phyloP scores from a whole-genome alignment of 2,113 vertebrate species.

The Peromyscus leucopus region DNA sequence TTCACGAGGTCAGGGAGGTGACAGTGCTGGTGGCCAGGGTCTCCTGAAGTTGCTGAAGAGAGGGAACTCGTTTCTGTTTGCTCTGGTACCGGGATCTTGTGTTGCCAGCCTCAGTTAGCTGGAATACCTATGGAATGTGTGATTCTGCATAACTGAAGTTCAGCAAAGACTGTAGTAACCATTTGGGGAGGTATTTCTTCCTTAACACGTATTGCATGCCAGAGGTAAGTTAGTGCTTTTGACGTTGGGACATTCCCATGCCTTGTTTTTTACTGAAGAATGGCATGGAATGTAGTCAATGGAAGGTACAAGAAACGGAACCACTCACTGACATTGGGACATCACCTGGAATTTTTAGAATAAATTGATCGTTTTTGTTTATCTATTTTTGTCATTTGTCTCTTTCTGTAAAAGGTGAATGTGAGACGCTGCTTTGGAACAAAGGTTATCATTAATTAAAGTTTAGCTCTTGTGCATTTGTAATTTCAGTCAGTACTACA shows the following conservation, averaged over 20 bases:
- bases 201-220: background rate
- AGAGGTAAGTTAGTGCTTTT: background rate
- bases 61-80: background rate
- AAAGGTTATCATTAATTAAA: conserved; percentile 3
- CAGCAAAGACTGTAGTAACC: background rate
- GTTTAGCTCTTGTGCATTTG: background rate
- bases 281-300: background rate
- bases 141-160: conserved; percentile 30
- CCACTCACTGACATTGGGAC: background rate
- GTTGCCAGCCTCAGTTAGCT: background rate
- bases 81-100: background rate
- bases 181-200: background rate
- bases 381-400: conserved; percentile 24
- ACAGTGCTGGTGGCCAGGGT: background rate
- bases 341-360: conserved; percentile 61
- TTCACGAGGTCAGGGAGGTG: conserved; percentile 2
- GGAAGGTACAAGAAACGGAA: background rate
- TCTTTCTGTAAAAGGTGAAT: conserved; percentile 28
- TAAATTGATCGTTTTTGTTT: conserved; percentile 67
- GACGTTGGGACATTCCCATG: background rate
- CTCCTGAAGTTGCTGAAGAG: conserved; percentile 16
- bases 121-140: background rate
- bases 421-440: background rate
- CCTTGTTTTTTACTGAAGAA: background rate
- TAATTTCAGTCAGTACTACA: background rate